phyloP scores from a whole-genome alignment of 92 coral and sea anemone genomes.

The Porites evermanni region DNA sequence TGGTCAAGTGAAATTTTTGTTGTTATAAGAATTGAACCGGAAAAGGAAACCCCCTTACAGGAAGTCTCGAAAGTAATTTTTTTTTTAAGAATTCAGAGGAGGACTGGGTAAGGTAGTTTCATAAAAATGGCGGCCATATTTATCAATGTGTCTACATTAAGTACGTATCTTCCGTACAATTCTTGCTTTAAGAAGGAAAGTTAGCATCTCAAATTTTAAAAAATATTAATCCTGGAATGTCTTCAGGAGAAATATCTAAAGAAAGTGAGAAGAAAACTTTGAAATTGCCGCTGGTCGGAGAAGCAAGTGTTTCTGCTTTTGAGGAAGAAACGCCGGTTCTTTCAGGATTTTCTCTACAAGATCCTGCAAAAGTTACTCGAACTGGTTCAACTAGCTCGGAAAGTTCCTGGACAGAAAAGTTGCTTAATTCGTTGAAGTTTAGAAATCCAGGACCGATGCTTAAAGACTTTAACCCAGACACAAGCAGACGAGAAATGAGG shows the following conservation, averaged over 20 bases:
- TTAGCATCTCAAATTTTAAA: background rate
- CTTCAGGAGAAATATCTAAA: slow-evolving; percentile 12
- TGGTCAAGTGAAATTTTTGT: too few relatives aligned
- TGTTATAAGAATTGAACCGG: too few relatives aligned
- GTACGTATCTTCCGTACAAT: background rate
- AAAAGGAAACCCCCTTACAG: background rate
- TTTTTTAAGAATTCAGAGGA: background rate
- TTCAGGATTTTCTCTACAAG: slow-evolving; percentile 33
- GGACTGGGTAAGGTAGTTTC: slow-evolving; percentile 11
- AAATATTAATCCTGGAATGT: background rate
- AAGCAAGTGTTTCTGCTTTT: background rate
- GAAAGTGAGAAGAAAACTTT: slow-evolving; percentile 22
- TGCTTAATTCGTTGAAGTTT: slow-evolving; percentile 84
- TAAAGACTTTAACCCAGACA: slow-evolving; percentile 89
- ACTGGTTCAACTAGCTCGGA: slow-evolving; percentile 76
- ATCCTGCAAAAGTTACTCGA: slow-evolving; percentile 32
- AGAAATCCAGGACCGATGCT: slow-evolving; percentile 94
- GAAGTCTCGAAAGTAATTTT: background rate
- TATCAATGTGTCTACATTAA: background rate
- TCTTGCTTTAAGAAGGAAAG: background rate
- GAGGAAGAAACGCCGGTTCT: slow-evolving; percentile 32
- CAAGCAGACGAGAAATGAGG: slow-evolving; percentile 91
- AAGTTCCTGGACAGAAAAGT: slow-evolving; percentile 81
- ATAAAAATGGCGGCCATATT: slow-evolving; percentile 7
- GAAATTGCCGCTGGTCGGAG: slow-evolving; percentile 13